phyloP scores from a whole-genome alignment of 2,113 vertebrate genomes.

The Pedionomus torquatus region DNA sequence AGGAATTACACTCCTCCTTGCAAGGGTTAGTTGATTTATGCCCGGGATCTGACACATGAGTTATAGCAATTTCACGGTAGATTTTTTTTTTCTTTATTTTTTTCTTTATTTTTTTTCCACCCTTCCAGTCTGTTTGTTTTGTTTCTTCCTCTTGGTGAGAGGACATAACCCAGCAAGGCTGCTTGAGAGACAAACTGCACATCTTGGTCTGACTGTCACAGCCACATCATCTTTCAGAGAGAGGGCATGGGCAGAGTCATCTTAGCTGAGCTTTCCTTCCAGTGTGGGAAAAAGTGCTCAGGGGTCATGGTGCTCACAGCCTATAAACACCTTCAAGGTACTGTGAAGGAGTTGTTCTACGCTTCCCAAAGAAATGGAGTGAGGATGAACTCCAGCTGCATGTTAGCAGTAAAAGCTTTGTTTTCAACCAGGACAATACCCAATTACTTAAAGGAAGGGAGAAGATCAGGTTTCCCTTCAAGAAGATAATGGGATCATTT shows the following conservation, averaged over 20 bases:
- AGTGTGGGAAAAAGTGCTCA: not conserved
- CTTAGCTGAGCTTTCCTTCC: not conserved
- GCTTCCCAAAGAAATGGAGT: not conserved
- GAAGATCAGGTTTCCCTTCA: not conserved
- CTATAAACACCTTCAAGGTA: not conserved
- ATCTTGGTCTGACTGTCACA: not conserved
- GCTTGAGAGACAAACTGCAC: not conserved
- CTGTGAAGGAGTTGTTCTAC: not conserved
- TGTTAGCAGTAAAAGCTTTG: not conserved
- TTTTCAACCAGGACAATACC: not conserved
- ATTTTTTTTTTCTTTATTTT: not conserved
- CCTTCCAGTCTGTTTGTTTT: not conserved
- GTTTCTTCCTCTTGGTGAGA: not conserved
- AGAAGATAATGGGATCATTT: not conserved
- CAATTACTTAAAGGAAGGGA: not conserved
- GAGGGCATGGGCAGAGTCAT: not conserved
- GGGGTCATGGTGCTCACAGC: not conserved
- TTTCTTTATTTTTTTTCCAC: not conserved
- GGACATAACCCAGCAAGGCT: not conserved
- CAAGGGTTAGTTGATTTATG: not conserved
- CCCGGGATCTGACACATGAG: not conserved
- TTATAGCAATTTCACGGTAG: not conserved
- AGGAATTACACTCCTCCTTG: not conserved
- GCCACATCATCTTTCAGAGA: not conserved
- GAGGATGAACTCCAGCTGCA: rapidly evolving